Evolutionary conservation across 2,888 invertebrate species (phyloP), one percentile per base, ranked within the genome.

Genomic region (Caenorhabditis japonica): DNA sequence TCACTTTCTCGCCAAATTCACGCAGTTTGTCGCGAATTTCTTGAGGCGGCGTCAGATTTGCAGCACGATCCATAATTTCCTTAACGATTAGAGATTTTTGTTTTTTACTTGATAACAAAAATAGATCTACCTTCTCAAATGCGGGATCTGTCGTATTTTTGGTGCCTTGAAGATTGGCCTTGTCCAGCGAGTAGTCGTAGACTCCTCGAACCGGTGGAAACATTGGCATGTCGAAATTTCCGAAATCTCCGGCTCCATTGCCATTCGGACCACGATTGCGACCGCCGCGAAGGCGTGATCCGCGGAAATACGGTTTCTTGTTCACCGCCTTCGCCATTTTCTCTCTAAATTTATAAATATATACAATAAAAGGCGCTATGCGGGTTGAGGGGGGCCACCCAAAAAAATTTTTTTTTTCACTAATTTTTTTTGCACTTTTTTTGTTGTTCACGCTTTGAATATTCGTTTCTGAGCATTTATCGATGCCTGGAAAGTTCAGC

Each of bases 21-120:
- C 7, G 12, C 2, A 73, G 27, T 43, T 46, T 33, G 0, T 15
- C 39, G 13, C 41, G 39, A n/a, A 46, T 5, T 10, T 44, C 46
- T 5, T 15, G 17, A 0, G 68, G 13, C 19, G 61, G 61, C 5
- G 56, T 51, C n/a, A 73, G 21, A 27, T 52, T 39, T 15, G 60
- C 51, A 5, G 61, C 66, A 8, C 61, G 39, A 5, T 73, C 73
- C 17, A 61, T 4, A 21, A 70, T 55, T 34, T 60, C 70, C 51
- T 68, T 12, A n/a, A 59, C 25, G 25, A 2, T 8, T 23, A 17
- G 10, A 27, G n/a, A 13, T 27, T 13, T 30, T 30, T 8, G 12
- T 8, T n/a, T 47, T 25, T 4, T 27, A n/a, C n/a, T 13, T 23
- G 19, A 46, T 13, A 36, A 34, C 15, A 23, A 8, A n/a, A 33